Evolutionary conservation across 1,140 invertebrate species (phyloP), one percentile per base, ranked within the genome.

Genomic region (Lysiphlebus fabarum): DNA sequence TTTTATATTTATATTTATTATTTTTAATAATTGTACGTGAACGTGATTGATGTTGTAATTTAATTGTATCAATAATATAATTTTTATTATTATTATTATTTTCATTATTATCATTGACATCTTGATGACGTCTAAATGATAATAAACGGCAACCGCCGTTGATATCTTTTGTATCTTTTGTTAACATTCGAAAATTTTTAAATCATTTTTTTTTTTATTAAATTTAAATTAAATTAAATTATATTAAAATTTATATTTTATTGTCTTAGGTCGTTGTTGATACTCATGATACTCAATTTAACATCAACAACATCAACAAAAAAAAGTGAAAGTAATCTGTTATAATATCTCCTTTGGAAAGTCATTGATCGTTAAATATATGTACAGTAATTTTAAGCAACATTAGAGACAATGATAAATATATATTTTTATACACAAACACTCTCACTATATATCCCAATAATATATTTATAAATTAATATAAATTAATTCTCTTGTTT

Each of bases 141-240:
- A 77, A 70, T 67, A 77, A 72, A 67, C 75, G 75, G 68, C 75
- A 77, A 51, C 67, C 67, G 72, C 73, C 73, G 70, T 69, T 73
- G 50, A 67, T 66, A 62, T 67, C 70, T 65, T 63, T 64, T 59
- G 63, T 63, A 53, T 75, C 73, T 64, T 74, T 72, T 64, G 64
- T 71, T 68, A 70, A 75, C 76, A 78, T 78, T 67, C 70, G 65
- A 65, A 67, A 68, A 40, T 10, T 42, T 12, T 36, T 26, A 49
- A 42, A 34, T 50, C 45, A 41, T 50, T n/a, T 38, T 14, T 41
- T 1, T 40, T 37, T 14, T 38, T 38, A 10, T 9, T 41, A 7
- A 49, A 26, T 26, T n/a, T 5, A 36, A n/a, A 36, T 17, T 10
- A 17, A n/a, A 34, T 41, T 14, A 41, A 17, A 14, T 5, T 41